Base-by-base conservation (phyloP, 2,113 vertebrate genomes). In the Rhipidura dahli region DNA sequence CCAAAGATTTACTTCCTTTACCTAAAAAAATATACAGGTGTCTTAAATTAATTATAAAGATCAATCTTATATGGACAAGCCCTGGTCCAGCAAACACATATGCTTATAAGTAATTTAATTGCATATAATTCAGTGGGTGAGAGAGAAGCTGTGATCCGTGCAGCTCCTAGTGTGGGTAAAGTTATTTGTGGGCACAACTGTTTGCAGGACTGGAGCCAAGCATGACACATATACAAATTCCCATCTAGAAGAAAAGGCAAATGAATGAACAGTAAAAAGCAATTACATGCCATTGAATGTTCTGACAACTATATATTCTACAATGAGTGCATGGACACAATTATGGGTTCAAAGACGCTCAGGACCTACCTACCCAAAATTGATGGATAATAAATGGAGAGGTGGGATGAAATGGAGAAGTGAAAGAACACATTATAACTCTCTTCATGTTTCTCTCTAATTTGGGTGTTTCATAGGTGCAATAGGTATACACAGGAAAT, bases 131-230 rank as follows among this genome's bases (percentile, higher is more conserved):
- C 93, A 94, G 64, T 20, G 93, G 87, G 51, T 93, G 85, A 96
- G 83, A 85, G 85, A 93, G 51, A 93, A 95, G 83, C 73, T 96
- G 80, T 89, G 94, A 93, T 69, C 94, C 76, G 0, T 94, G 88
- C 68, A 93, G 59, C 33, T 94, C 78, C 71, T 92, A 70, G 81
- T 56, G 60, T 78, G 75, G 68, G 51, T 83, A 45, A 93, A 88
- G 83, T 71, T 93, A 89, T 93, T 94, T 11, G 22, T 49, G 85
- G 92, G 87, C 92, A 93, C 59, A 95, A 95, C 33, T 91, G 47
- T 94, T 96, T 92, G 92, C 60, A 90, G 92, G 76, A 95, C 80
- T 33, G 22, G 14, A 94, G 93, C 96, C 96, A 96, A 96, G 79
- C 89, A 87, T 60, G 96, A 95, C 93, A 95, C 82, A 77, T 82